Evolutionary conservation across 2,797 vertebrate genomes (phyloP).

Genomic region (Vultur gryphus): DNA sequence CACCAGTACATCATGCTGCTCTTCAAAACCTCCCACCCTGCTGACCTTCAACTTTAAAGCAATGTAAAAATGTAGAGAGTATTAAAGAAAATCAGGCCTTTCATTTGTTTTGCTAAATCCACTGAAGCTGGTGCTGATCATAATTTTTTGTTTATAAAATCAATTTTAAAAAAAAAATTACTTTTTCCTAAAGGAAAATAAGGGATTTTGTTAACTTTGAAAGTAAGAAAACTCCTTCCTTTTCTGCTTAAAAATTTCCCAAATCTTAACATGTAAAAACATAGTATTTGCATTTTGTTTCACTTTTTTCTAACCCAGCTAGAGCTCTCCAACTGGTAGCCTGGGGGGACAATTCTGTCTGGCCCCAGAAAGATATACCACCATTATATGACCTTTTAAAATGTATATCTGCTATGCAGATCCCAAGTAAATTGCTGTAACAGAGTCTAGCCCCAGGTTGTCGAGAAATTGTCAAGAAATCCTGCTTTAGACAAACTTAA

Average conservation of each 20-base stretch:
- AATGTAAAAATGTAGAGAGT: neutral
- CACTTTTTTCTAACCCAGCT: neutral
- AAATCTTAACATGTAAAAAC: slow-evolving; percentile 10
- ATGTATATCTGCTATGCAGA: slow-evolving; percentile 52
- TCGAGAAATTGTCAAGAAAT: slow-evolving; percentile 20
- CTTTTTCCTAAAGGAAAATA: neutral
- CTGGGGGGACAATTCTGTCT: slow-evolving; percentile 52
- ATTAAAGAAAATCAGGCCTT: neutral
- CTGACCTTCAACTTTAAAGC: neutral
- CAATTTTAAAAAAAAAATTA: neutral
- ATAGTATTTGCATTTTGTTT: slow-evolving; percentile 34
- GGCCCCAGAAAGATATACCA: slow-evolving; percentile 53
- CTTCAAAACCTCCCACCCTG: neutral
- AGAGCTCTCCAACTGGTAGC: slow-evolving; percentile 48
- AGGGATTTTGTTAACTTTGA: neutral
- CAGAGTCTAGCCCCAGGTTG: slow-evolving; percentile 46
- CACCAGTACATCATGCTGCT: neutral
- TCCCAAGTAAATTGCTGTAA: slow-evolving; percentile 55
- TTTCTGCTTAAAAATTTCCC: slow-evolving; percentile 16
- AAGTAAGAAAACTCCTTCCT: neutral
- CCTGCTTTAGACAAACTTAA: slow-evolving; percentile 29
- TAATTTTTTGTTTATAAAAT: neutral
- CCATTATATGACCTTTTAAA: slow-evolving; percentile 65
- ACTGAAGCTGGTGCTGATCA: neutral
- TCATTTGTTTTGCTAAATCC: neutral